Percentiles rank a stretch among this genome's conserved stretches.
phyloP scores from a whole-genome alignment of 2,888 invertebrate species.

The Ceraclea dissimilis region DNA sequence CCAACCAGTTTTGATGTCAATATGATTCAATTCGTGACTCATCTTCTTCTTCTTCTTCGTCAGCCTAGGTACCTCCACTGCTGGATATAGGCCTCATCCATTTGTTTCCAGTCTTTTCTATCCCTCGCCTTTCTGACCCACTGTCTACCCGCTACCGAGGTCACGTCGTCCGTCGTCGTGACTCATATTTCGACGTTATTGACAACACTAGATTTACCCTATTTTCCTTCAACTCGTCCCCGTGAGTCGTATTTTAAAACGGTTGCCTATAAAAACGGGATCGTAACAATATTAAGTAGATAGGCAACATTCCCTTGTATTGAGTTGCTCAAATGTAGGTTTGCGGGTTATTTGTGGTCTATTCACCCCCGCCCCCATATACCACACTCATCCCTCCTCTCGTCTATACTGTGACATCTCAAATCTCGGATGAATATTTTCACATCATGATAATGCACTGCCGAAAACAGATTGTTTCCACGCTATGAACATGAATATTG shows the following conservation, averaged over 20 bases:
- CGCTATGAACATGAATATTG: too few species aligned
- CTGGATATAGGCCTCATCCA: too few species aligned
- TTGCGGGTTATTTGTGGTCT: conserved; percentile 8
- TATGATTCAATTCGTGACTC: too few species aligned
- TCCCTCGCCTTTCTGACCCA: too few species aligned
- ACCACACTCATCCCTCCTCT: neutral
- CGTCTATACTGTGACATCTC: neutral
- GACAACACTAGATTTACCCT: conserved; percentile 8
- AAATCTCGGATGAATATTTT: neutral
- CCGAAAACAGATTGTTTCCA: too few species aligned
- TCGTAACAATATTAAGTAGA: conserved; percentile 26
- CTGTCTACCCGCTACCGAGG: too few species aligned
- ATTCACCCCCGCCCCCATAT: neutral
- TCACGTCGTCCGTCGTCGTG: too few species aligned
- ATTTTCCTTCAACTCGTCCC: conserved; percentile 7
- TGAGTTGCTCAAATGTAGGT: conserved; percentile 12
- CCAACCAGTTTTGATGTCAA: too few species aligned
- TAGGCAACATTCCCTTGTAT: conserved; percentile 22
- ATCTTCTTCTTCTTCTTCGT: too few species aligned
- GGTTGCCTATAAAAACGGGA: conserved; percentile 25
- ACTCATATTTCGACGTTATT: neutral
- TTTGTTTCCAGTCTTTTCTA: too few species aligned
- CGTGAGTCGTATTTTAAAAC: conserved; percentile 25
- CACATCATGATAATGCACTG: neutral
- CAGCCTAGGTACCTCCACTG: too few species aligned